Conservation (phyloP, 23 tunicate species). For the Oikopleura dioica region DNA sequence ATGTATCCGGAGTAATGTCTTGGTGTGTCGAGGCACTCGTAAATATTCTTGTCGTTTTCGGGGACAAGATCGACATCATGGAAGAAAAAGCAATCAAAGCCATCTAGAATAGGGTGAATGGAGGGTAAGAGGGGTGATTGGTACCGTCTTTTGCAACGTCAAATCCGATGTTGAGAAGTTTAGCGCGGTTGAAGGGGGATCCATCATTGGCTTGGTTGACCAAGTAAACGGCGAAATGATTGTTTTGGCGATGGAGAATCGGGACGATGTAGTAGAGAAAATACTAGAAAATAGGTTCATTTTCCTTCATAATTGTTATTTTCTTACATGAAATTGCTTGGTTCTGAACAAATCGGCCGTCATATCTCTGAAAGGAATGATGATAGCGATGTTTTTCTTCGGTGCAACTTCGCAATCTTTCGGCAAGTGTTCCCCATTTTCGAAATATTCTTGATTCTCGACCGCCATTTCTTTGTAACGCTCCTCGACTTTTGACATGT, state of each 20-base stretch:
- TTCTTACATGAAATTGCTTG: neutral
- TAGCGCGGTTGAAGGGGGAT: neutral
- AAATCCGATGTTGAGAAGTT: neutral
- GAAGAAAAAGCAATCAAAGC: neutral
- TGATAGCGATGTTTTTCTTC: neutral
- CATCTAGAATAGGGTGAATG: too few species aligned
- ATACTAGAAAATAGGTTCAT: too few species aligned
- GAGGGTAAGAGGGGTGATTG: too few species aligned
- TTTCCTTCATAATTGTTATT: too few species aligned
- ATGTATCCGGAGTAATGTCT: conserved; percentile 1
- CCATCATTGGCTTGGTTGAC: neutral
- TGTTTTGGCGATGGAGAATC: neutral
- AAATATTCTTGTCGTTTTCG: neutral
- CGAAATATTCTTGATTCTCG: too few species aligned
- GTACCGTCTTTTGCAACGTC: neutral
- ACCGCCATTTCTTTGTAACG: too few species aligned
- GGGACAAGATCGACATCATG: conserved; percentile 4
- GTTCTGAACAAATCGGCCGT: neutral
- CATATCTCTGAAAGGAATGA: neutral
- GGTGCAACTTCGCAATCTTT: neutral
- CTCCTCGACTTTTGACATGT: too few species aligned
- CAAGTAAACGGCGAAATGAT: neutral
- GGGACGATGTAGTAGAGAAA: neutral
- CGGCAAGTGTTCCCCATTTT: neutral
- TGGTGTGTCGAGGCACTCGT: neutral